These are phyloP conservation scores for Neogale vison DNA, from an alignment of 2,113 vertebrate genomes.

Conservation along the genomic window DNA sequence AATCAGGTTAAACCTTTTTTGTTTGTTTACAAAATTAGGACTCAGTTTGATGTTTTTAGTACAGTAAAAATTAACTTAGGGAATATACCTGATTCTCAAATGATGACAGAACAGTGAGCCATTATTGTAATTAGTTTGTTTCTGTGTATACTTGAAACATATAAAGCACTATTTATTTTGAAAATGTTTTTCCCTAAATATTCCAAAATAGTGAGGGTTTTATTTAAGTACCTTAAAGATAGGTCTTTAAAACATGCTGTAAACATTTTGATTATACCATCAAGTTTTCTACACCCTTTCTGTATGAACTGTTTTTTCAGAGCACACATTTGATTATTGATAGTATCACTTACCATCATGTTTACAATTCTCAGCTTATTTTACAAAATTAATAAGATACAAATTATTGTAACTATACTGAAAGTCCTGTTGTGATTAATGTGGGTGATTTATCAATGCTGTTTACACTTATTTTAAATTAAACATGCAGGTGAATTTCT, in stretches of 20 bases:
- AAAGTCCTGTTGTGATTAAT: not conserved
- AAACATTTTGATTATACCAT: not conserved
- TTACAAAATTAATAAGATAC: not conserved
- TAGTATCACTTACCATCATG: not conserved
- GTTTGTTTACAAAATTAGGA: not conserved
- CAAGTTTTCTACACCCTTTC: not conserved
- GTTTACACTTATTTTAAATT: not conserved
- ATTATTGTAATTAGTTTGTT: not conserved
- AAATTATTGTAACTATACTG: conserved; percentile 3
- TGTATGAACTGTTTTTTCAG: conserved; percentile 14
- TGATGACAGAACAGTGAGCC: not conserved
- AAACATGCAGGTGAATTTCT: not conserved
- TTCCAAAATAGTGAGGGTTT: not conserved
- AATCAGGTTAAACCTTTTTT: not conserved
- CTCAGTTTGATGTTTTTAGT: not conserved
- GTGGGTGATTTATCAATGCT: not conserved
- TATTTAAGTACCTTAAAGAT: not conserved
- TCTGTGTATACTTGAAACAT: not conserved
- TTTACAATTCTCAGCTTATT: not conserved
- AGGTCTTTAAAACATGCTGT: not conserved
- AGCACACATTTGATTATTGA: not conserved
- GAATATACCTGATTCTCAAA: conserved; percentile 14
- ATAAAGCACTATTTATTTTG: not conserved
- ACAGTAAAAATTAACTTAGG: not conserved
- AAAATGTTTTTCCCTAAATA: conserved; percentile 28